Conservation (phyloP, 2,888 invertebrate species). For the Salticus scenicus region DNA sequence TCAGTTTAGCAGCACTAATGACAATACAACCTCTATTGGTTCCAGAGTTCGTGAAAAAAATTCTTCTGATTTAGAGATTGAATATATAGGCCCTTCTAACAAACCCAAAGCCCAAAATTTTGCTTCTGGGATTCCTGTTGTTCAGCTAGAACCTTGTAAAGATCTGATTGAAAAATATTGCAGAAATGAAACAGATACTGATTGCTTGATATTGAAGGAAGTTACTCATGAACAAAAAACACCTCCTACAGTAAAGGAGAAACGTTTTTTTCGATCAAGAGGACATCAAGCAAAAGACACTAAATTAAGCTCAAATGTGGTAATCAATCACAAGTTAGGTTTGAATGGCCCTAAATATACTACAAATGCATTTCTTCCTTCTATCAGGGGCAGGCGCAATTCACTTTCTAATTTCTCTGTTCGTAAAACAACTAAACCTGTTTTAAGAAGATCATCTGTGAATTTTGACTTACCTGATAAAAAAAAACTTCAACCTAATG, state of each 20-base stretch:
- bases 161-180: conserved; percentile 1
- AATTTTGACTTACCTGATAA: neutral
- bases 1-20: too few species aligned
- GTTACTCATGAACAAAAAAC: neutral
- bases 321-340: neutral
- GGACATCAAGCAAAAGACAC: neutral
- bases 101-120: neutral
- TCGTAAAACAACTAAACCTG: neutral
- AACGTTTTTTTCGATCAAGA: neutral
- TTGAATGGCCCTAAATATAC: neutral
- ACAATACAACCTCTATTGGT: too few species aligned
- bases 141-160: neutral
- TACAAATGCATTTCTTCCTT: neutral
- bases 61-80: too few species aligned
- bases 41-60: too few species aligned
- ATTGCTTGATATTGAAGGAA: neutral
- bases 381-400: neutral
- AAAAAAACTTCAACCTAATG: neutral
- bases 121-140: neutral
- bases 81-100: neutral
- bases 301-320: neutral
- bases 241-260: neutral
- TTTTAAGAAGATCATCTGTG: neutral
- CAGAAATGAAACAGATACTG: neutral
- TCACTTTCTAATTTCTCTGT: neutral